phyloP scores from a whole-genome alignment of 2,888 invertebrate genomes.

The Allolobophora icterica region DNA sequence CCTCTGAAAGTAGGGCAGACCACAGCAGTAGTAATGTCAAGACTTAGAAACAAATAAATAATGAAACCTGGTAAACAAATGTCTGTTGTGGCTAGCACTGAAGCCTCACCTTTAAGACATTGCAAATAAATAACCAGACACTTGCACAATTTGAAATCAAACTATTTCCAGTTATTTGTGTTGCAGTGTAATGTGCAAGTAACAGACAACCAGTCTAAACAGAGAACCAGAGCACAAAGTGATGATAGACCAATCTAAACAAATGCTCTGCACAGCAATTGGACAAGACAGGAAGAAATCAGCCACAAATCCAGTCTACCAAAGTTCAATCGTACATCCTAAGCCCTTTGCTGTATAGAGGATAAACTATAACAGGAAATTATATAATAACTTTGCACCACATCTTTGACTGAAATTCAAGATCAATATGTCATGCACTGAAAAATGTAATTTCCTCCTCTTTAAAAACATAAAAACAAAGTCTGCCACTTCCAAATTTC shows the following conservation, averaged over 20 bases:
- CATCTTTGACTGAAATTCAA: background rate
- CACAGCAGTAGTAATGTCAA: background rate
- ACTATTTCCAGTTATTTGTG: background rate
- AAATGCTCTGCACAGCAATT: background rate
- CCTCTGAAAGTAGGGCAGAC: background rate
- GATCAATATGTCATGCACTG: background rate
- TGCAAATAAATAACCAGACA: background rate
- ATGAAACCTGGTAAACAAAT: background rate
- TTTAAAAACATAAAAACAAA: no score
- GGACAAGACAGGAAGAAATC: background rate
- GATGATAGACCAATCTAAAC: background rate
- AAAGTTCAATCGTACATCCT: background rate
- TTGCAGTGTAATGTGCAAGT: background rate
- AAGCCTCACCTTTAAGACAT: background rate
- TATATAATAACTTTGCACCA: background rate
- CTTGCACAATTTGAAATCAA: background rate
- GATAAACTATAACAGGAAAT: background rate
- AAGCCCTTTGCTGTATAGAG: background rate
- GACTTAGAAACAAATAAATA: background rate
- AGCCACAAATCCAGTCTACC: background rate
- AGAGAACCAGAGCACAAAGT: background rate
- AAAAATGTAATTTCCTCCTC: background rate
- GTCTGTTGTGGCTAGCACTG: background rate
- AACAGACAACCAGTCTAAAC: background rate
- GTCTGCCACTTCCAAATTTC: no score